These are phyloP conservation scores for Limnephilus lunatus DNA, from an alignment of 2,888 invertebrate genomes.

Conservation along the genomic window DNA sequence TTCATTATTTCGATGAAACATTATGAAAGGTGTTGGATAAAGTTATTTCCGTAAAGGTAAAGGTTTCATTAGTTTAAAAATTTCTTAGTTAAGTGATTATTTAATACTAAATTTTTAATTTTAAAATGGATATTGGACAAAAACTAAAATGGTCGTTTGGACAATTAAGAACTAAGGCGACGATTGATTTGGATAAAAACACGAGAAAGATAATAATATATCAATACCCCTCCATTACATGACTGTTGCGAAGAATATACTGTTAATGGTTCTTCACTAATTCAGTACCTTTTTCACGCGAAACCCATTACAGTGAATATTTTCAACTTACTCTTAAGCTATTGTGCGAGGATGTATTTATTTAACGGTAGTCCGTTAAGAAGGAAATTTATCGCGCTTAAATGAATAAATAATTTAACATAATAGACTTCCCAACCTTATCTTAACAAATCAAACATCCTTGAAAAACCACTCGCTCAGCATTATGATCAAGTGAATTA, in stretches of 20 bases:
- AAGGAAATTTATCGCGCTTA: neutral
- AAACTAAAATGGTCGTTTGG: no score
- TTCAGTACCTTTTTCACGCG: neutral
- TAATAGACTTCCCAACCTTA: neutral
- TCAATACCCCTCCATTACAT: neutral
- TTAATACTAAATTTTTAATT: no score
- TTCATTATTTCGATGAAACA: no score
- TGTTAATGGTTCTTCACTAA: neutral
- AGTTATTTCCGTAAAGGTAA: no score
- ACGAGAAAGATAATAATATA: neutral
- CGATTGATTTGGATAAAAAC: neutral
- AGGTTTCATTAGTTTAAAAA: no score
- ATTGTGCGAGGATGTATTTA: neutral
- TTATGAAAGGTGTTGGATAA: no score
- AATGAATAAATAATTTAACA: neutral
- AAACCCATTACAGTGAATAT: slow-evolving; percentile 13
- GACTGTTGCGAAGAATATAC: neutral
- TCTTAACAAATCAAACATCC: neutral
- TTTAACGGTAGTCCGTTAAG: neutral
- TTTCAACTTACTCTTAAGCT: neutral
- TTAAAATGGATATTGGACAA: no score
- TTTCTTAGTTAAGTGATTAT: no score
- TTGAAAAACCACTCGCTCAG: neutral
- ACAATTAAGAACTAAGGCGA: no score
- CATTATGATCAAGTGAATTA: neutral